These are phyloP conservation scores for Euura lappo DNA, from an alignment of 1,140 invertebrate genomes.

Conservation along the genomic window DNA sequence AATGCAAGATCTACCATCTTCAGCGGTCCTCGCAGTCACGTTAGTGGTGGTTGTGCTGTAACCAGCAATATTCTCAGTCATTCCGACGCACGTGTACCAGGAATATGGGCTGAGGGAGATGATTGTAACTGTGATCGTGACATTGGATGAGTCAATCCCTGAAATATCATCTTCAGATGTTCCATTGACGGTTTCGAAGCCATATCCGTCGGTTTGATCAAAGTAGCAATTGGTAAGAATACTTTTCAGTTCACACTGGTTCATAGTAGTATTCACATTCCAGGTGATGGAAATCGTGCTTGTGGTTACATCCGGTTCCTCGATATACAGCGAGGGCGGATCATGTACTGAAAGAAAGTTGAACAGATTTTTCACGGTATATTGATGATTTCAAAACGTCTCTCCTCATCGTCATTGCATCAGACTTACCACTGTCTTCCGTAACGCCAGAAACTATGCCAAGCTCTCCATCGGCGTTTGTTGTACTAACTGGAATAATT, in stretches of 20 bases:
- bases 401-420: neutral
- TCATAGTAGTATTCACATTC: conserved; percentile 32
- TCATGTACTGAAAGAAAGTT: neutral
- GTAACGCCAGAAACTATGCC: conserved; percentile 17
- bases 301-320: neutral
- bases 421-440: conserved; percentile 20
- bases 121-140: conserved; percentile 23
- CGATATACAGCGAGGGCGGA: neutral
- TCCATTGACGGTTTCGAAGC: conserved; percentile 24
- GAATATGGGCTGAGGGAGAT: conserved; percentile 39
- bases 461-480: conserved; percentile 17
- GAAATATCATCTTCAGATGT: neutral
- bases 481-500: conserved; percentile 32
- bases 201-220: conserved; percentile 27
- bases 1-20: conserved; percentile 35
- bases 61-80: conserved; percentile 27
- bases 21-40: conserved; percentile 27
- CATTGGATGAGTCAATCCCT: neutral
- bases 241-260: conserved; percentile 31
- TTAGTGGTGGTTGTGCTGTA: conserved; percentile 29
- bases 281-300: conserved; percentile 31
- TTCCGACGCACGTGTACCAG: conserved; percentile 36
- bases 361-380: too few relatives aligned
- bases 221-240: conserved; percentile 33
- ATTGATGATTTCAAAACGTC: neutral